phyloP scores from a whole-genome alignment of 1,140 invertebrate species.

The Bombus ignitus region DNA sequence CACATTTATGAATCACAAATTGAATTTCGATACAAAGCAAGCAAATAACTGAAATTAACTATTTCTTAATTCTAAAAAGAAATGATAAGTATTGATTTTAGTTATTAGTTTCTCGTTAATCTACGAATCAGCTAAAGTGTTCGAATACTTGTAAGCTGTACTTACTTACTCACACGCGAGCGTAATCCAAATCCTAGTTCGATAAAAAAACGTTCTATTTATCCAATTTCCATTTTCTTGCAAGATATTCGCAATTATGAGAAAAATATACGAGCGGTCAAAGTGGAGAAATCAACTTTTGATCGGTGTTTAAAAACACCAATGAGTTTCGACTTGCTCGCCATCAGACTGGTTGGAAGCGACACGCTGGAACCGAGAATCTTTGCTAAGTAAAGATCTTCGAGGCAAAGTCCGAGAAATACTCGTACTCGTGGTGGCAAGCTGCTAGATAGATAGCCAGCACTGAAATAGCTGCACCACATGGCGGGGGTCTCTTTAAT shows the following conservation, averaged over 20 bases:
- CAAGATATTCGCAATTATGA: not conserved
- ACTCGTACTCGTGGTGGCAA: slow-evolving; percentile 52
- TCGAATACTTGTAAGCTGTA: too few relatives aligned
- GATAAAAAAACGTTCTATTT: not conserved
- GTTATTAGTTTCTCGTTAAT: too few relatives aligned
- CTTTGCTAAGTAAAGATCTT: slow-evolving; percentile 24
- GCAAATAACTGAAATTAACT: too few relatives aligned
- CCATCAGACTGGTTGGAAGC: too few relatives aligned
- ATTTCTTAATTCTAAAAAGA: too few relatives aligned
- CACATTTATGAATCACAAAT: too few relatives aligned
- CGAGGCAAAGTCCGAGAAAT: slow-evolving; percentile 40
- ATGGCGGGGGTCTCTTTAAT: slow-evolving; percentile 79
- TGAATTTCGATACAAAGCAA: too few relatives aligned
- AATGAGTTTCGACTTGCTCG: not conserved
- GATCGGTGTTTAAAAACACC: not conserved
- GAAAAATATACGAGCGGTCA: not conserved
- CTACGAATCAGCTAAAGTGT: too few relatives aligned
- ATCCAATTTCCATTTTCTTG: not conserved
- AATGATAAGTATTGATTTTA: too few relatives aligned
- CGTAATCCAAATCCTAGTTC: not conserved
- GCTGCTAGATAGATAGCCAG: slow-evolving; percentile 68
- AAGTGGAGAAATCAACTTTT: not conserved
- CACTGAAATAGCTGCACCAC: slow-evolving; percentile 80
- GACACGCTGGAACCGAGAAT: not conserved
- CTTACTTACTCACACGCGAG: too few relatives aligned